Conservation (phyloP, 2,888 invertebrate species). For the Galerucella calmariensis region DNA sequence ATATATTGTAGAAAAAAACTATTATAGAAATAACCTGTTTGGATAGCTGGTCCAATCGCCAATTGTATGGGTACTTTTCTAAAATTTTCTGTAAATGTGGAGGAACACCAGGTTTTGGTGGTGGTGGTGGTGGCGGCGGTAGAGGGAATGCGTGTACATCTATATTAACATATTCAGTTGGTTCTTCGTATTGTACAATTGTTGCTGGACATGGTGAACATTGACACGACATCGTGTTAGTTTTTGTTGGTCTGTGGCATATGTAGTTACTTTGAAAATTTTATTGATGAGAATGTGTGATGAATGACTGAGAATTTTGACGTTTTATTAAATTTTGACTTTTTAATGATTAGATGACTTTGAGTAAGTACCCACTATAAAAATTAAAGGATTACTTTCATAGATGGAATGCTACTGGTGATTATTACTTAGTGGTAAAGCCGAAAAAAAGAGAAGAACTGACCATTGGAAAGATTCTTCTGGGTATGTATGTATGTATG, state of each 20-base stretch:
- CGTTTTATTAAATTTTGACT: slow-evolving; percentile 12
- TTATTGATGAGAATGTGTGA: slow-evolving; percentile 14
- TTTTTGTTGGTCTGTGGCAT: not conserved
- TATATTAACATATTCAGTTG: slow-evolving; percentile 41
- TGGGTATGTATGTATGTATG: no score
- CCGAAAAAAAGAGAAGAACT: no score
- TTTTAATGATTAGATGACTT: not conserved
- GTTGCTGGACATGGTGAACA: slow-evolving; percentile 7
- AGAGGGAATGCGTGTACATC: slow-evolving; percentile 45
- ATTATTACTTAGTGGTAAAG: no score
- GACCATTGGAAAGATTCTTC: no score
- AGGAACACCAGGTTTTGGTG: slow-evolving; percentile 37
- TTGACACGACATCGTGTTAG: not conserved
- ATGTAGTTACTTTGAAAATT: slow-evolving; percentile 14
- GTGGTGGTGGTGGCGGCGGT: slow-evolving; percentile 36
- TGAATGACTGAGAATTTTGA: slow-evolving; percentile 27
- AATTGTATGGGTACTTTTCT: slow-evolving; percentile 49
- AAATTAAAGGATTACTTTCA: no score
- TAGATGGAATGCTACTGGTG: no score
- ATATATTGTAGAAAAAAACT: not conserved
- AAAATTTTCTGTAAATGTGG: slow-evolving; percentile 44
- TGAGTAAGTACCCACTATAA: no score
- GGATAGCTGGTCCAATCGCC: slow-evolving; percentile 47
- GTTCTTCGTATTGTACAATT: slow-evolving; percentile 8
- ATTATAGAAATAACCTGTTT: slow-evolving; percentile 25